These are phyloP conservation scores for Blastomussa wellsi DNA, from an alignment of 92 coral and sea anemone species.

Conservation along the genomic window DNA sequence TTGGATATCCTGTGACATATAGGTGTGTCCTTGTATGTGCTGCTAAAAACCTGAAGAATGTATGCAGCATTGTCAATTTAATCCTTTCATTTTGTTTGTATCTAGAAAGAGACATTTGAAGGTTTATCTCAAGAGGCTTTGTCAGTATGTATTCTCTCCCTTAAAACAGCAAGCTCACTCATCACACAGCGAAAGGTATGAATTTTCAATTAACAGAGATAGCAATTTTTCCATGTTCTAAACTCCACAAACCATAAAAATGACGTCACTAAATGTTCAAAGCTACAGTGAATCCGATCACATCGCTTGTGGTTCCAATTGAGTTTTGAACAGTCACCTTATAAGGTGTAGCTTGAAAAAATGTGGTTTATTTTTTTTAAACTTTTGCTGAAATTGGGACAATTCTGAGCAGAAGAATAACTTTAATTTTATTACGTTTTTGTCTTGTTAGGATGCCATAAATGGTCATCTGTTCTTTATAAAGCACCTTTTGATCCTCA, in stretches of 20 bases:
- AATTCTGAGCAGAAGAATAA: background rate
- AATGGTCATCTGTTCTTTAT: constrained; percentile 93
- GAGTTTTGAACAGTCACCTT: too few relatives aligned
- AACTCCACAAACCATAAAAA: background rate
- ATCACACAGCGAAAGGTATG: constrained; percentile 88
- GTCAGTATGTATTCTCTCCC: constrained; percentile 86
- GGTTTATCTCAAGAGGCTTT: constrained; percentile 98
- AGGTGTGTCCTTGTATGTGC: background rate
- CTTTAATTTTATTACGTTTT: background rate
- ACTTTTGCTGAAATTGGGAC: too few relatives aligned
- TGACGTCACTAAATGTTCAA: background rate
- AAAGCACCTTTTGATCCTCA: constrained; percentile 90
- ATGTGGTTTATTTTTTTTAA: too few relatives aligned
- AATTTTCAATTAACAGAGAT: background rate
- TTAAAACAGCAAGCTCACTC: constrained; percentile 87
- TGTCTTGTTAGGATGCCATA: constrained; percentile 81
- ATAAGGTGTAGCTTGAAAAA: too few relatives aligned
- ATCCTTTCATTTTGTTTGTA: background rate
- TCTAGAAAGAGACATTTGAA: constrained; percentile 97
- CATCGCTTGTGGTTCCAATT: too few relatives aligned
- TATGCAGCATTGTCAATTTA: background rate
- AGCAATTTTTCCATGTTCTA: background rate
- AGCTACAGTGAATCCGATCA: background rate
- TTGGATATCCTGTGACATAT: background rate
- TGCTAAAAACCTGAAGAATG: too few relatives aligned